Evolutionary conservation across 2,113 vertebrate genomes (phyloP).

Genomic region (Malurus cyaneus): DNA sequence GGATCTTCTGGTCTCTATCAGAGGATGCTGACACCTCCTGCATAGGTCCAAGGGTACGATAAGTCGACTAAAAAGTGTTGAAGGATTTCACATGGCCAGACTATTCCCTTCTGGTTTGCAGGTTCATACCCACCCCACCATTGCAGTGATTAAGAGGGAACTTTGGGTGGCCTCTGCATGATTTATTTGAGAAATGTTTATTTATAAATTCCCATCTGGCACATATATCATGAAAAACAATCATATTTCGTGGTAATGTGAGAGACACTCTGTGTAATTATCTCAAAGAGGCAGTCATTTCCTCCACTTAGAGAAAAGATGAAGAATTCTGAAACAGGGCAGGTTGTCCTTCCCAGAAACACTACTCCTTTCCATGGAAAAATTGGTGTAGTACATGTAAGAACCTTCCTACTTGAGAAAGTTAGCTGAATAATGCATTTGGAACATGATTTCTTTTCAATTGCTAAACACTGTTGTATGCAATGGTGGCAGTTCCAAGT

Average conservation of each 20-base stretch:
- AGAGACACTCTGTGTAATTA: background rate
- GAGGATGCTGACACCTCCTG: background rate
- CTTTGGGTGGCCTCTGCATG: background rate
- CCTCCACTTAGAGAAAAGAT: background rate
- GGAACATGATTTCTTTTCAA: background rate
- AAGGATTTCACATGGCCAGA: background rate
- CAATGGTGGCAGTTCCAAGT: background rate
- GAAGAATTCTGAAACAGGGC: background rate
- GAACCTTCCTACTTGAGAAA: background rate
- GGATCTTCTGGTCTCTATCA: background rate
- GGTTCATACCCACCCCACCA: background rate
- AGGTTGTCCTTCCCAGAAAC: background rate
- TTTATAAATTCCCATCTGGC: constrained; percentile 6
- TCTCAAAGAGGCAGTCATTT: background rate
- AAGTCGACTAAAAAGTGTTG: background rate
- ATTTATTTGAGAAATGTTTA: constrained; percentile 32
- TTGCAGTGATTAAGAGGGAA: background rate
- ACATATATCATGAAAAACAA: background rate
- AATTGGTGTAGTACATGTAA: background rate
- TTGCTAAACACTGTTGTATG: background rate
- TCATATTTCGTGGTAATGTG: constrained; percentile 6
- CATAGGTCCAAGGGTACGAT: background rate
- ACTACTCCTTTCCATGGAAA: background rate
- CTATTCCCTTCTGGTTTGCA: background rate
- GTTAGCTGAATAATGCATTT: background rate